These are phyloP conservation scores for Andrena haemorrhoa DNA, from an alignment of 2,888 invertebrate genomes.

Conservation along the genomic window DNA sequence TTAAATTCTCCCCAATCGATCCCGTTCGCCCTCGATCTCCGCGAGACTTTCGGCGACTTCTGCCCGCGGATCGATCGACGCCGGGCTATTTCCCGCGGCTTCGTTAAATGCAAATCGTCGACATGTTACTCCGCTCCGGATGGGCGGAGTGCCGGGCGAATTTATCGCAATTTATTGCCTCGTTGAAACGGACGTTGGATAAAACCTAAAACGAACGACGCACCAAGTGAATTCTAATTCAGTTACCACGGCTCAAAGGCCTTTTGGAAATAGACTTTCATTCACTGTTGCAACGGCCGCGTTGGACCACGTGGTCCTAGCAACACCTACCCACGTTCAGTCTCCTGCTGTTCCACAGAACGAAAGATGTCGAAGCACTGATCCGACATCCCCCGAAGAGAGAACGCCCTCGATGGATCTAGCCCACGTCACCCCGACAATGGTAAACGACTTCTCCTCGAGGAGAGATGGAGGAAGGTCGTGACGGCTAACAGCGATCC, in stretches of 20 bases:
- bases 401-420: not conserved
- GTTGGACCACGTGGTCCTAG: not conserved
- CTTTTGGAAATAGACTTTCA: not conserved
- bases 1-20: too few relatives aligned
- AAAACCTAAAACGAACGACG: constrained; percentile 15
- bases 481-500: too few relatives aligned
- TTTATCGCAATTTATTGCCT: constrained; percentile 26
- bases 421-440: not conserved
- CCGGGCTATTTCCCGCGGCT: constrained; percentile 1
- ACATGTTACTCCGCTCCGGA: constrained; percentile 14
- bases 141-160: constrained; percentile 3
- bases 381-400: not conserved
- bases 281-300: not conserved
- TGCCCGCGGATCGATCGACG: not conserved
- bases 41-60: too few relatives aligned
- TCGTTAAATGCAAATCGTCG: constrained; percentile 28
- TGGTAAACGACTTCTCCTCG: not conserved
- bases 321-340: not conserved
- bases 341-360: not conserved
- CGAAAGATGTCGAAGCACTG: not conserved
- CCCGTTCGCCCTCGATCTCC: not conserved
- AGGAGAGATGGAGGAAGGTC: not conserved
- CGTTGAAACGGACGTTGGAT: constrained; percentile 22
- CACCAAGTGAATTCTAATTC: constrained; percentile 5
- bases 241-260: not conserved